These are phyloP conservation scores for Tauraco erythrolophus DNA, from an alignment of 2,113 vertebrate genomes.

Conservation along the genomic window DNA sequence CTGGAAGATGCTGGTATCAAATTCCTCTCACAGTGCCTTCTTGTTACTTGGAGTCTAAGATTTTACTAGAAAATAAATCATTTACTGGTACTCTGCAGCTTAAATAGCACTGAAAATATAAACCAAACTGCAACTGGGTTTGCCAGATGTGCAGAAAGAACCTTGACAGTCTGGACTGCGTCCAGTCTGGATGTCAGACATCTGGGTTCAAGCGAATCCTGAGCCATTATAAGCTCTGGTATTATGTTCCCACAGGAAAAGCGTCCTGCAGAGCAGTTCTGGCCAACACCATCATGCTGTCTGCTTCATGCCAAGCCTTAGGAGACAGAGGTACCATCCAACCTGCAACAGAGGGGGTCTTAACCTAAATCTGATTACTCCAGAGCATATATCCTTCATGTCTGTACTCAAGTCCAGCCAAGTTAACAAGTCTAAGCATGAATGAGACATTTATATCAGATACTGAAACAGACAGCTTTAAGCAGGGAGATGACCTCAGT, in stretches of 20 bases:
- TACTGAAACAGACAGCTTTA: not conserved
- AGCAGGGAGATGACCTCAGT: not conserved
- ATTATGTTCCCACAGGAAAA: not conserved
- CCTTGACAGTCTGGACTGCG: constrained; percentile 1
- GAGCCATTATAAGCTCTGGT: not conserved
- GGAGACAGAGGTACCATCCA: not conserved
- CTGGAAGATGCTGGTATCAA: not conserved
- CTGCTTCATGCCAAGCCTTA: not conserved
- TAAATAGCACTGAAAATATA: constrained; percentile 9
- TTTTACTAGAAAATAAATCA: constrained; percentile 4
- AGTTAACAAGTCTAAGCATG: not conserved
- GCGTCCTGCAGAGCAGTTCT: not conserved
- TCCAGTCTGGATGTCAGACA: constrained; percentile 31
- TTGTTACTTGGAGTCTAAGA: not conserved
- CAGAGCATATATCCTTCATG: not conserved
- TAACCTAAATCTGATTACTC: not conserved
- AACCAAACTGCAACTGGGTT: not conserved
- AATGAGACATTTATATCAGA: not conserved
- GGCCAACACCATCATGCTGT: not conserved
- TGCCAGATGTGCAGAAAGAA: constrained; percentile 37
- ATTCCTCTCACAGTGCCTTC: not conserved
- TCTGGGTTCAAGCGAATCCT: not conserved
- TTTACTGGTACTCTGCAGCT: not conserved
- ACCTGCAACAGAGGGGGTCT: not conserved
- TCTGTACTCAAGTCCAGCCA: not conserved